A percentile compares a stretch with the other conserved stretches of the same genome.
These are phyloP conservation scores for Sylvietta virens DNA, from an alignment of 2,113 vertebrate species.

Conservation along the genomic window DNA sequence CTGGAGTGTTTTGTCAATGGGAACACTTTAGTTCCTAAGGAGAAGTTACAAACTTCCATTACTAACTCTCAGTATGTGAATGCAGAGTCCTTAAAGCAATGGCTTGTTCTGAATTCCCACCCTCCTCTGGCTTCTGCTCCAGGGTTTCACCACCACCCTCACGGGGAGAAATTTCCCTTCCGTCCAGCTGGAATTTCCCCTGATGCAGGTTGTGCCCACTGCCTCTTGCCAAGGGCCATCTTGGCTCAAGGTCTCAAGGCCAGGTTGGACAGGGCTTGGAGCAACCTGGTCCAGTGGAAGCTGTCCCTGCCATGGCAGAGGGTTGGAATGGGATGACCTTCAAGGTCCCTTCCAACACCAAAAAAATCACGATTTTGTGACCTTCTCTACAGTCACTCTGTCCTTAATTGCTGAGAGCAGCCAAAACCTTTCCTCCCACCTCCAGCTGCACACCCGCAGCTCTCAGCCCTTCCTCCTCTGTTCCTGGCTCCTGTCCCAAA, in stretches of 20 bases:
- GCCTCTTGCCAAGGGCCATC: background rate
- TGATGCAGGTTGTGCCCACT: background rate
- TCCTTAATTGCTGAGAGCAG: background rate
- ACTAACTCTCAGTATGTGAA: background rate
- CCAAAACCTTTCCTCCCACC: background rate
- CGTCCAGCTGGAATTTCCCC: background rate
- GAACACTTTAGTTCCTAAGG: background rate
- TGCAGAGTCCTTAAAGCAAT: background rate
- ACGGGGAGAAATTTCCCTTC: rapidly evolving
- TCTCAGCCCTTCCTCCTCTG: background rate
- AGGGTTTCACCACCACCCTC: background rate
- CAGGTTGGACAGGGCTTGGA: background rate
- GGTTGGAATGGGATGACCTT: background rate
- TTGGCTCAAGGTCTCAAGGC: background rate
- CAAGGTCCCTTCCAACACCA: background rate
- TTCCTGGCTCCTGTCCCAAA: background rate
- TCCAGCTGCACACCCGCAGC: background rate
- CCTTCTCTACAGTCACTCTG: background rate
- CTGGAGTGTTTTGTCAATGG: background rate
- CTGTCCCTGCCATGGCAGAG: background rate
- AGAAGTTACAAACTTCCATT: background rate
- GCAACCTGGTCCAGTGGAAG: background rate
- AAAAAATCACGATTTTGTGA: background rate
- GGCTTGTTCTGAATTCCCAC: background rate
- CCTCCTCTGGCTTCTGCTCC: background rate